Conservation (phyloP, 2,888 invertebrate genomes). For the Smittia aterrima region DNA sequence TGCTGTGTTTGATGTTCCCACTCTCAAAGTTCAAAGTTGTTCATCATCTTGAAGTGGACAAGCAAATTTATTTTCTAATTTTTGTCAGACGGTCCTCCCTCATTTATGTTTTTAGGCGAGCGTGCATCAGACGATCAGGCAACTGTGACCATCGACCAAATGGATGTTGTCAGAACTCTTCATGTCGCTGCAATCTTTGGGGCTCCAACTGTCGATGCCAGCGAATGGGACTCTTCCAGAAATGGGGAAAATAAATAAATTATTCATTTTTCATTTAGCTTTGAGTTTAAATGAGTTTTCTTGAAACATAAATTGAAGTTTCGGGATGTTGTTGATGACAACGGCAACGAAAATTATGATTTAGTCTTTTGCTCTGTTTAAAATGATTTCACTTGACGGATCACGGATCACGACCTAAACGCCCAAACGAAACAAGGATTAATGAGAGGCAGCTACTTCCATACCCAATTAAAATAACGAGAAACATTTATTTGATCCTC, state of each 20-base stretch:
- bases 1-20: neutral
- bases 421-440: constrained; percentile 12
- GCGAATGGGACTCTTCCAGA: constrained; percentile 84
- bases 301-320: constrained; percentile 83
- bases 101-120: constrained; percentile 82
- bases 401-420: neutral
- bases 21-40: neutral
- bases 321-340: constrained; percentile 57
- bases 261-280: neutral
- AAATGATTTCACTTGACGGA: constrained; percentile 8
- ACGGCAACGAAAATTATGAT: neutral
- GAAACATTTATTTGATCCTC: no score
- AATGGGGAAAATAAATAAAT: constrained; percentile 61
- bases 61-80: constrained; percentile 45
- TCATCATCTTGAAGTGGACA: neutral
- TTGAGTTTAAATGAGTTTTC: constrained; percentile 50
- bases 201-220: constrained; percentile 86
- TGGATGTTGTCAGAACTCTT: constrained; percentile 82
- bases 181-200: constrained; percentile 86
- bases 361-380: no score
- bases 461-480: neutral
- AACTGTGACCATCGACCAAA: constrained; percentile 82
- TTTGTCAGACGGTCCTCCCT: constrained; percentile 76
- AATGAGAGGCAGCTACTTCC: constrained; percentile 16
- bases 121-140: constrained; percentile 76